phyloP scores from a whole-genome alignment of 2,113 vertebrate species.

The Albula glossodonta region DNA sequence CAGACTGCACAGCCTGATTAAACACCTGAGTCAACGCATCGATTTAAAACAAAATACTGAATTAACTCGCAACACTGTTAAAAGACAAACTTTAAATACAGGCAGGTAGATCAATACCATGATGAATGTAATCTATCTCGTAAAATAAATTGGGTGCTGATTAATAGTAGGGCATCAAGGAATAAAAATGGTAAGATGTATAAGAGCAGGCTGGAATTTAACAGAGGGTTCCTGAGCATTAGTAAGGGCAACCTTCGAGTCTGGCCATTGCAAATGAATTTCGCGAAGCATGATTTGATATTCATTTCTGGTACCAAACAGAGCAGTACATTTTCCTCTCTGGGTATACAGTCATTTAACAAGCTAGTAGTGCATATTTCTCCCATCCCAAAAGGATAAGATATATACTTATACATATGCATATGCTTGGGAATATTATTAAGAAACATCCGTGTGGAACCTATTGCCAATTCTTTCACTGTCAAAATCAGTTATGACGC shows the following conservation, averaged over 20 bases:
- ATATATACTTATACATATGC: background rate
- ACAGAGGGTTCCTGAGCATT: background rate
- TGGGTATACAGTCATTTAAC: background rate
- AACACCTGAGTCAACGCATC: background rate
- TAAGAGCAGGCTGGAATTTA: background rate
- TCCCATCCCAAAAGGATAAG: background rate
- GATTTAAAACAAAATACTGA: background rate
- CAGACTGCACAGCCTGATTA: background rate
- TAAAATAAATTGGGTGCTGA: background rate
- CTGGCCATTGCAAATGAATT: background rate
- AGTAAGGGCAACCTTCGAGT: background rate
- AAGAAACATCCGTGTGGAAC: conserved; percentile 35
- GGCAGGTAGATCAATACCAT: background rate
- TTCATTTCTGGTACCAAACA: background rate
- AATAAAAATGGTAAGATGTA: background rate
- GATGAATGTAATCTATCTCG: background rate
- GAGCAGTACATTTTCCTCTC: background rate
- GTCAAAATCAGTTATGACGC: conserved; percentile 42
- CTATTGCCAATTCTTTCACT: conserved; percentile 17
- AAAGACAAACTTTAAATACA: background rate
- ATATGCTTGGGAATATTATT: background rate
- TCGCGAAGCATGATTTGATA: background rate
- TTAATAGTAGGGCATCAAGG: background rate
- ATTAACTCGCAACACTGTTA: background rate
- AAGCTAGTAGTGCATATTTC: background rate